phyloP scores from a whole-genome alignment of 2,797 vertebrate genomes.

The Scarus forsteni region DNA sequence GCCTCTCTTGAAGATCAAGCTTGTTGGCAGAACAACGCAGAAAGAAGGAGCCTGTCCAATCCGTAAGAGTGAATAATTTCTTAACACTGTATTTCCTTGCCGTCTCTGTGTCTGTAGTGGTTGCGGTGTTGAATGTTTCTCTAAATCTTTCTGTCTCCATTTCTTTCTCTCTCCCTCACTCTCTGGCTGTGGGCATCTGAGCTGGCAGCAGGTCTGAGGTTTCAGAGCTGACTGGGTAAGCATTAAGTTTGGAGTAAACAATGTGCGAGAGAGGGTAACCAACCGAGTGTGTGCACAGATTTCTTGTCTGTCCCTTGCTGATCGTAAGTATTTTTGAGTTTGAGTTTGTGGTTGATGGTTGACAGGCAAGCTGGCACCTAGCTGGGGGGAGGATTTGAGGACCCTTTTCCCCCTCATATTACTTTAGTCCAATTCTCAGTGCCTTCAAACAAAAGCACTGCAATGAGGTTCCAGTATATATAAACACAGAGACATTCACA shows the following conservation, averaged over 20 bases:
- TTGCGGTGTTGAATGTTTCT: slow-evolving; percentile 30
- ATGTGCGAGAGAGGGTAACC: slow-evolving; percentile 59
- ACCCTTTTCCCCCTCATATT: background rate
- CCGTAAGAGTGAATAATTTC: slow-evolving; percentile 17
- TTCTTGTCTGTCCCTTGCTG: slow-evolving; percentile 41
- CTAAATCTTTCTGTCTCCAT: slow-evolving; percentile 3
- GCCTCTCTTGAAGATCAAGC: slow-evolving; percentile 1
- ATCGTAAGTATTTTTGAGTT: slow-evolving; percentile 13
- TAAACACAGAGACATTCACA: too few relatives aligned
- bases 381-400: slow-evolving; percentile 14
- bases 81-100: background rate
- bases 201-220: slow-evolving; percentile 55
- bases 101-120: slow-evolving; percentile 1
- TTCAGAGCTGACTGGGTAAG: slow-evolving; percentile 56
- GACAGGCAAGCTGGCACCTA: background rate
- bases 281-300: slow-evolving; percentile 39
- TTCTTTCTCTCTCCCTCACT: background rate
- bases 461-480: too few relatives aligned
- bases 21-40: background rate
- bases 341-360: background rate
- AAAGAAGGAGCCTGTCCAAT: slow-evolving; percentile 18
- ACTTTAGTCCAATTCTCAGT: background rate
- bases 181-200: slow-evolving; percentile 43
- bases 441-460: too few relatives aligned
- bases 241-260: slow-evolving; percentile 69